A percentile compares a stretch with the other conserved stretches of the same genome.
Conservation (phyloP, 2,888 invertebrate species). For the Poecilus cupreus region DNA sequence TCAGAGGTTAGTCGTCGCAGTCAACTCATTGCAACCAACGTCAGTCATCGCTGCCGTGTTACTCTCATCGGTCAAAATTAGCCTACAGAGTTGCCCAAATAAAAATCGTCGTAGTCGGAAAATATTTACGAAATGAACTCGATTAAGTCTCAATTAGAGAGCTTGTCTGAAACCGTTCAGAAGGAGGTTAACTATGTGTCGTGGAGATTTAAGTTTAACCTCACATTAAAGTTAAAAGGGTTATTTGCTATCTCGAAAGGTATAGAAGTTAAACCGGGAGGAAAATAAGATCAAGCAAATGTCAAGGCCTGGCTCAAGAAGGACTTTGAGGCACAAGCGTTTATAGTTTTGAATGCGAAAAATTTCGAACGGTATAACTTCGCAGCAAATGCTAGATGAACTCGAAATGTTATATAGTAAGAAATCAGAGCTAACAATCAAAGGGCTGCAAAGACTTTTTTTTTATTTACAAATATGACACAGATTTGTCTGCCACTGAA, state of each 20-base stretch:
- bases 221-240: background rate
- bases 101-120: too few species aligned
- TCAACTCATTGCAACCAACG: too few species aligned
- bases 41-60: too few species aligned
- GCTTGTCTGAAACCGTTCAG: too few species aligned
- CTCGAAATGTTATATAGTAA: background rate
- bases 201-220: background rate
- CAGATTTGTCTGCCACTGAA: background rate
- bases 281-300: conserved; percentile 41
- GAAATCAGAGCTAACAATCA: background rate
- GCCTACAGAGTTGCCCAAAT: too few species aligned
- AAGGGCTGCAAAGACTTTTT: conserved; percentile 60
- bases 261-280: conserved; percentile 59
- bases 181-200: background rate
- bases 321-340: conserved; percentile 64
- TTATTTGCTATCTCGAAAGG: conserved; percentile 45
- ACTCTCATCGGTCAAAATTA: too few species aligned
- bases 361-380: background rate
- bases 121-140: conserved; percentile 63
- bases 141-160: background rate
- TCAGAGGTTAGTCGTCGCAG: too few species aligned
- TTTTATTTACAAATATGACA: conserved; percentile 10
- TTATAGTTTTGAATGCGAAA: conserved; percentile 62
- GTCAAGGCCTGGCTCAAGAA: conserved; percentile 61
- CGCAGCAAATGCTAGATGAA: conserved; percentile 49